Evolutionary conservation across 2,797 vertebrate species (phyloP).

Genomic region (Graptemys geographica): DNA sequence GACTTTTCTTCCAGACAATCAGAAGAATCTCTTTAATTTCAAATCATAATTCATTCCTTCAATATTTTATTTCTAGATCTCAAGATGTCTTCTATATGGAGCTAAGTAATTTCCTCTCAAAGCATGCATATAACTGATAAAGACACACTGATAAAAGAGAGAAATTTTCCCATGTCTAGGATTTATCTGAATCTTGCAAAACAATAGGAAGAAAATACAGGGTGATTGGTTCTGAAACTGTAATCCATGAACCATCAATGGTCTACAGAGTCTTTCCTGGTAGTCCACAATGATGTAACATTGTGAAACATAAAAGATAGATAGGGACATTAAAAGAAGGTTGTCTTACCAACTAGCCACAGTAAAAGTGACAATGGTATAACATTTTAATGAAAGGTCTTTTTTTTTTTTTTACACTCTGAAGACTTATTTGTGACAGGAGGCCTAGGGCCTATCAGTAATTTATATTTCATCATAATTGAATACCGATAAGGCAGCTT

Average conservation of each 20-base stretch:
- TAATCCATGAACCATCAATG: not conserved
- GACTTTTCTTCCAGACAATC: constrained; percentile 17
- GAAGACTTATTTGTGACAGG: not conserved
- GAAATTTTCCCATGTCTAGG: not conserved
- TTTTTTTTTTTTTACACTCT: not conserved
- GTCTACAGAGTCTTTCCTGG: not conserved
- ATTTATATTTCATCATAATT: not conserved
- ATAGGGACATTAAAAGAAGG: not conserved
- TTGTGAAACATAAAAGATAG: not conserved
- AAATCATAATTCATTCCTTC: constrained; percentile 15
- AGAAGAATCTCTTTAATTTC: constrained; percentile 35
- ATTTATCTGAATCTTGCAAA: not conserved
- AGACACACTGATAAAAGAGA: not conserved
- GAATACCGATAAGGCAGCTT: not conserved
- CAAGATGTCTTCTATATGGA: not conserved
- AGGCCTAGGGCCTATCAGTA: not conserved
- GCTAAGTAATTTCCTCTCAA: not conserved
- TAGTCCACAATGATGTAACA: not conserved
- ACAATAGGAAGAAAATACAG: not conserved
- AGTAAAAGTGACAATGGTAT: not conserved
- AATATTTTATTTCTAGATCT: not conserved
- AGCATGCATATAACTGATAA: not conserved
- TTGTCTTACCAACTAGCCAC: not conserved
- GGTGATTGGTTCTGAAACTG: not conserved
- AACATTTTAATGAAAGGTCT: not conserved